phyloP scores from a whole-genome alignment of 2,113 vertebrate species.

The Ivindomyrus marchei region DNA sequence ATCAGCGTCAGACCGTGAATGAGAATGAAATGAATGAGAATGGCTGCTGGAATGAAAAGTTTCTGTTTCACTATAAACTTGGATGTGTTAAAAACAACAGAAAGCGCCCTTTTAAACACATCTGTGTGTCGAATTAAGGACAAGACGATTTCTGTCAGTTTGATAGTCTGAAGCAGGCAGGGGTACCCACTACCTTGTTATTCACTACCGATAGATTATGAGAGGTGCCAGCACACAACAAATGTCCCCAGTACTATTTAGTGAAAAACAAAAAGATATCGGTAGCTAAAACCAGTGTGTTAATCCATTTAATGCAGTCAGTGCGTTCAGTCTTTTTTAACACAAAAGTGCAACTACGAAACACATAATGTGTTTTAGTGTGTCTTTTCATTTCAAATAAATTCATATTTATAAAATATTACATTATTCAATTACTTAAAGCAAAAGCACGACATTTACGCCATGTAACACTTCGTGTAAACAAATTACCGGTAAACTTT shows the following conservation, averaged over 20 bases:
- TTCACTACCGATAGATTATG: neutral
- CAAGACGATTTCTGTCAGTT: neutral
- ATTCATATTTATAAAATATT: neutral
- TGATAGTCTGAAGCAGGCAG: neutral
- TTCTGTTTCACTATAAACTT: neutral
- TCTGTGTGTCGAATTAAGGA: neutral
- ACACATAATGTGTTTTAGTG: neutral
- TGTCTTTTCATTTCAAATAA: neutral
- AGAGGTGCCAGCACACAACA: neutral
- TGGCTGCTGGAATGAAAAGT: constrained; percentile 15
- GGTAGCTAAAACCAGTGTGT: neutral
- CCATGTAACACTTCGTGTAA: neutral
- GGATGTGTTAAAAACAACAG: neutral
- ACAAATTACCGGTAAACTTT: neutral
- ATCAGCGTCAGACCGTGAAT: neutral
- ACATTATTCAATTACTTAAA: neutral
- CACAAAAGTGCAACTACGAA: neutral
- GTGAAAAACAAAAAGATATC: neutral
- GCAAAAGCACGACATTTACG: neutral
- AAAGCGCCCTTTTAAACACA: neutral
- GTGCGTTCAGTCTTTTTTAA: neutral
- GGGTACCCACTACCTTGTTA: neutral
- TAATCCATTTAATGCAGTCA: neutral
- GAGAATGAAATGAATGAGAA: neutral
- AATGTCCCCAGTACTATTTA: neutral